Evolutionary conservation across 1,140 invertebrate species (phyloP), one percentile per base, ranked within the genome.

Genomic region (Neodiprion fabricii): DNA sequence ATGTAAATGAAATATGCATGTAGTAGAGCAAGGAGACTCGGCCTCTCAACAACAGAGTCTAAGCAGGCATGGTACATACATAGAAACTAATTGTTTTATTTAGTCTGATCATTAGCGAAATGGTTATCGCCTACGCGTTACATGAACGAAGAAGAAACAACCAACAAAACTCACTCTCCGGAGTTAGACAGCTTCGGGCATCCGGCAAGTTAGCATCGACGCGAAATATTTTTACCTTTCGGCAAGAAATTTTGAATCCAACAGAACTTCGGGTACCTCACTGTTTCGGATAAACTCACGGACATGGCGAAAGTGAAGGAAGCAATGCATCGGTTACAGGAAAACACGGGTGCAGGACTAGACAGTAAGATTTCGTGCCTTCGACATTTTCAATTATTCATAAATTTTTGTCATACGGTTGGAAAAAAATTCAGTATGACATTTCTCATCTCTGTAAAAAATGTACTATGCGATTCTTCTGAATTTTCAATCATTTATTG

Each of bases 111-210:
- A 50, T 50, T 71, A 50, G 40, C 10, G 10, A 71, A 71, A 71
- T 71, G 40, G 70, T 48, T 71, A 71, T 71, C 40, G 48, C 40
- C 48, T 9, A 47, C 48, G 40, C 48, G 48, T 71, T 61, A 61
- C n/a, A 14, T 9, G 11, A 14, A 61, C n/a, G 11, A 61, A 61
- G 23, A 12, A 70, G 9, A 49, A 48, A 71, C 50, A 40, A 47
- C 28, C 28, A 40, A 40, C 28, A 40, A 71, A 66, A 76, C 75
- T 76, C 65, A 76, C 75, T 76, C 75, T 70, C 65, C 70, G 47
- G 66, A 7, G 72, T 48, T 67, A 67, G 75, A 76, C 75, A 76
- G 75, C 69, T 76, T 76, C 72, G 61, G 72, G 73, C n/a, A 28
- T 71, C 21, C 48, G 14, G 48, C 23, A 2, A 14, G 47, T 67